Conservation (phyloP, 2,797 vertebrate species). For the Synanceia verrucosa region DNA sequence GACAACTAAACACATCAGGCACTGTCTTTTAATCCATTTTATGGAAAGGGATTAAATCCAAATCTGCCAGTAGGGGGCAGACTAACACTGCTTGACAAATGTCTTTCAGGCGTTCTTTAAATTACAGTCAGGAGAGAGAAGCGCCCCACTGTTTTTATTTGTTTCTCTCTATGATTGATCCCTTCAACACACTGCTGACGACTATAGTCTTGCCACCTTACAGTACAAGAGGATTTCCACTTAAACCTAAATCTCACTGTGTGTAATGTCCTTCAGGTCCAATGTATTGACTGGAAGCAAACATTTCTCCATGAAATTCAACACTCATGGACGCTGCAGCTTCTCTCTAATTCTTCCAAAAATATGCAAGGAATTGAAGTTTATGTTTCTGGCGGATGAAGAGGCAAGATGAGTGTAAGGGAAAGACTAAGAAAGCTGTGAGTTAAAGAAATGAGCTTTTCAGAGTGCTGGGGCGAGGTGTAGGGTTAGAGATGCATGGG, state of each 20-base stretch:
- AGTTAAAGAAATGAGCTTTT: constrained; percentile 65
- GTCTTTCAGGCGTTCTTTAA: constrained; percentile 12
- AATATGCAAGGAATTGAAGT: background rate
- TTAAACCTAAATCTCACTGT: constrained; percentile 6
- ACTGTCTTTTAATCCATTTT: background rate
- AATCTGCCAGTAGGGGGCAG: constrained; percentile 64
- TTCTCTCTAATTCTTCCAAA: background rate
- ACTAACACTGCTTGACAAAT: constrained; percentile 27
- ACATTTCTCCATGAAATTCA: background rate
- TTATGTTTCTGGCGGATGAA: background rate
- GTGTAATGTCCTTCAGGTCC: background rate
- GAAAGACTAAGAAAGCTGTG: constrained; percentile 25
- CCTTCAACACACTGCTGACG: constrained; percentile 11
- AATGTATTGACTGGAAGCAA: background rate
- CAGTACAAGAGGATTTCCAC: constrained; percentile 18
- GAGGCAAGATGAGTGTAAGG: constrained; percentile 4
- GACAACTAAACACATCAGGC: background rate
- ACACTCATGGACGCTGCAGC: background rate
- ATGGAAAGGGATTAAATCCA: background rate
- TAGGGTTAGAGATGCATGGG: constrained; percentile 70
- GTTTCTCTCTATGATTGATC: constrained; percentile 38
- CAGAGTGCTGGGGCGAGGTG: constrained; percentile 44
- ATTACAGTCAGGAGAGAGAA: constrained; percentile 4
- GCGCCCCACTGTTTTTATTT: constrained; percentile 28
- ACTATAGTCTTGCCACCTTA: constrained; percentile 3